Evolutionary conservation across 2,888 invertebrate genomes (phyloP), one percentile per base, ranked within the genome.

Genomic region (Microdon myrmicae): DNA sequence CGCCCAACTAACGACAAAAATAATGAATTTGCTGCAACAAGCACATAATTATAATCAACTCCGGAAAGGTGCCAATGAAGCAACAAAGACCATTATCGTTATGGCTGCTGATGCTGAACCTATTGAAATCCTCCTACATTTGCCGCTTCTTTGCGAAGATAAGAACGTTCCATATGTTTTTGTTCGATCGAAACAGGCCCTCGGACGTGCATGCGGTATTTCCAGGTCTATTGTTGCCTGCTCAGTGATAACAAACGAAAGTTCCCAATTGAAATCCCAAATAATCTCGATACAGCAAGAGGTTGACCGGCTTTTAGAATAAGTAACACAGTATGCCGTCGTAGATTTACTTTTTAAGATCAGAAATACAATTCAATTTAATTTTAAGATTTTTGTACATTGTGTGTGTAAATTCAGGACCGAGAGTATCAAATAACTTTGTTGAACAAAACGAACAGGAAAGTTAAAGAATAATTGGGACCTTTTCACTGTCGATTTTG

Each of bases 81-180:
- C 96, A 0, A 97, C 96, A 0, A 97, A 97, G 81, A 95, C 97
- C 0, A 95, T 99, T 73, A 94, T 99, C 70, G 94, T 99, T 2
- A 93, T 99, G 94, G 92, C 99, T 4, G 99, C 98, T 0, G 99
- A 99, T 82, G 92, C 98, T 0, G 93, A 96, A 75, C 99, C 99
- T 0, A 82, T 99, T 70, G 99, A 99, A 82, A 99, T 99, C 76
- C 84, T 99, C 31, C 82, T 99, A 66, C 99, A 99, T 84, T 86
- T 99, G 75, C 99, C 99, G 6, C 83, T 99, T 43, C 82, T 99
- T 10, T 99, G 99, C 81, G 99, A 99, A 82, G 99, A 99, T 78
- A 99, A 96, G 81, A 97, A 97, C 82, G 96, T 97, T 49, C 96
- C 96, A 0, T 98, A 98, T 78, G 97, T 98, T 32, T 98, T 98